A percentile compares a stretch with the other conserved stretches of the same genome.
These are phyloP conservation scores for Ammodramus savannarum DNA, from an alignment of 2,113 vertebrate genomes.

Conservation along the genomic window DNA sequence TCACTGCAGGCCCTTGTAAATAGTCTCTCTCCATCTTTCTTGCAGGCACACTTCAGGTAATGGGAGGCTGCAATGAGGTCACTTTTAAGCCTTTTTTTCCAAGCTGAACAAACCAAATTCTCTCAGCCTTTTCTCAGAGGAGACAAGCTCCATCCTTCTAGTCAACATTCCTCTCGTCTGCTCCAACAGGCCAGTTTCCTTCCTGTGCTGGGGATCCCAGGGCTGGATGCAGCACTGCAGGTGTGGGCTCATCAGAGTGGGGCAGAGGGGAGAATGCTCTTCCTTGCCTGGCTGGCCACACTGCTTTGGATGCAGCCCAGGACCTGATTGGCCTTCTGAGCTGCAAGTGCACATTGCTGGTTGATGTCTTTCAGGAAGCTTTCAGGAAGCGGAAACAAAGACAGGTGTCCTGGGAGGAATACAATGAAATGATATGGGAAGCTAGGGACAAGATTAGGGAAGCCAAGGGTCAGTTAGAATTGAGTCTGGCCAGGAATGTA, in stretches of 20 bases:
- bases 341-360: neutral
- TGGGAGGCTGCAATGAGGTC: neutral
- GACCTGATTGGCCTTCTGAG: neutral
- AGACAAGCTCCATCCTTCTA: neutral
- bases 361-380: neutral
- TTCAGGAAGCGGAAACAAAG: neutral
- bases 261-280: neutral
- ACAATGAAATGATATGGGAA: neutral
- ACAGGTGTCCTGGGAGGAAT: neutral
- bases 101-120: neutral
- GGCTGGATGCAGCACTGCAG: neutral
- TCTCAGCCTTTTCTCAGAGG: neutral
- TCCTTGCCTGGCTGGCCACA: fast-evolving
- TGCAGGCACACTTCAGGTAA: neutral
- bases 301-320: neutral
- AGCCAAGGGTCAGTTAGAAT: neutral
- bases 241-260: neutral
- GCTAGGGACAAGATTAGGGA: neutral
- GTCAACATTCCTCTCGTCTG: neutral
- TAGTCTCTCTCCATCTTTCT: neutral
- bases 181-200: neutral
- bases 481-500: neutral
- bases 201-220: neutral
- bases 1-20: too few species aligned
- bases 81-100: too few species aligned